phyloP scores from a whole-genome alignment of 2,113 vertebrate genomes.

The Antigone vipio region DNA sequence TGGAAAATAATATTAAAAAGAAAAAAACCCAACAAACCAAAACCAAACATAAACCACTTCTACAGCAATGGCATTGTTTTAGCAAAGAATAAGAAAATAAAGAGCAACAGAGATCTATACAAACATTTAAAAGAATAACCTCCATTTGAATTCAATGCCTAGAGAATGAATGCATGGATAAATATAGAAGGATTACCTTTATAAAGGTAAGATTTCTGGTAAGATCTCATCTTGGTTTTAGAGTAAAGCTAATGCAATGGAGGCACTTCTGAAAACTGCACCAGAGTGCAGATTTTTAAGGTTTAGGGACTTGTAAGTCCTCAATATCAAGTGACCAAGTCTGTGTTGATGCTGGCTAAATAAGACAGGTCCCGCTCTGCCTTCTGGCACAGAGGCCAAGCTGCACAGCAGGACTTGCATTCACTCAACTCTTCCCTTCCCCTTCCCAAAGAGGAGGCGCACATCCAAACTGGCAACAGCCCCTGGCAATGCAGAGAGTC shows the following conservation, averaged over 20 bases:
- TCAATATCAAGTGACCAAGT: neutral
- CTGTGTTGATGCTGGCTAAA: neutral
- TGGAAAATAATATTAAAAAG: neutral
- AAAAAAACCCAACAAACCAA: too few species aligned
- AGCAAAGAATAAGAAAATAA: slow-evolving; percentile 28
- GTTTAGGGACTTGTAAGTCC: neutral
- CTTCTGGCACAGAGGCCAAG: neutral
- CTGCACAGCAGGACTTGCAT: accelerated
- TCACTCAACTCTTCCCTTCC: neutral
- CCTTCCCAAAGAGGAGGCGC: neutral
- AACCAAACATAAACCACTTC: neutral
- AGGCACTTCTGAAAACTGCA: neutral
- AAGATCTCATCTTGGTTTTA: neutral
- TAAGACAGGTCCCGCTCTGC: neutral
- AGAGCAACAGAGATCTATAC: neutral
- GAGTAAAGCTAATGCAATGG: neutral
- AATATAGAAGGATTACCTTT: neutral
- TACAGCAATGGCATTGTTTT: neutral
- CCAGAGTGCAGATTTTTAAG: neutral
- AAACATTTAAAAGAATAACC: neutral
- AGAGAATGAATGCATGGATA: neutral
- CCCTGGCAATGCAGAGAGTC: neutral
- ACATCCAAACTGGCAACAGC: neutral
- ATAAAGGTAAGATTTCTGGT: neutral
- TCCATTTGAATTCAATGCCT: neutral